Percentiles rank a stretch among this genome's conserved stretches.
These are phyloP conservation scores for Anthonomus grandis DNA, from an alignment of 1,140 invertebrate genomes.

Conservation along the genomic window DNA sequence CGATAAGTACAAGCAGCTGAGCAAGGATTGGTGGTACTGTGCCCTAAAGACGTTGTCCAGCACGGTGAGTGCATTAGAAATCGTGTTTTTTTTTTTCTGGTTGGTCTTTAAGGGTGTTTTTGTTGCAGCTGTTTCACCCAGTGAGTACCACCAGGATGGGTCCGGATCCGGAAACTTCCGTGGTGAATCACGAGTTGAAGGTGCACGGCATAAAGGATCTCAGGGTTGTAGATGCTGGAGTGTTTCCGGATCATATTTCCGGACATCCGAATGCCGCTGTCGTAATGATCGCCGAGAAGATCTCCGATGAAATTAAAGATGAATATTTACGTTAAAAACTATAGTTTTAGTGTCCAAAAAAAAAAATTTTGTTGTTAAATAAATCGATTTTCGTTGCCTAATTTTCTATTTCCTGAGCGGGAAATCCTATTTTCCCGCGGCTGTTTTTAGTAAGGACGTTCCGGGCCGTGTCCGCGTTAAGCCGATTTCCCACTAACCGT, in stretches of 20 bases:
- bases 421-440: no score
- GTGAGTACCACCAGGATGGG: conserved; percentile 60
- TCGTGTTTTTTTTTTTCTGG: no score
- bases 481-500: no score
- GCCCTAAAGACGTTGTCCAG: conserved; percentile 44
- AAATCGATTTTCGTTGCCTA: no score
- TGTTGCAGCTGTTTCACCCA: conserved; percentile 55
- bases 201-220: conserved; percentile 49
- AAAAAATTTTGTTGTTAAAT: no score
- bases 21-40: conserved; percentile 59
- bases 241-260: conserved; percentile 43
- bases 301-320: conserved; percentile 52
- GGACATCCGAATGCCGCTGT: conserved; percentile 51
- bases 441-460: no score
- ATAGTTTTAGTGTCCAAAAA: no score
- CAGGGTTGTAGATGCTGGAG: conserved; percentile 50
- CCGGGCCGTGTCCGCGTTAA: no score
- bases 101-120: no score
- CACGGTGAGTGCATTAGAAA: conserved; percentile 36
- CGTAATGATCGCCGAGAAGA: conserved; percentile 57
- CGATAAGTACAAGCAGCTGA: conserved; percentile 19
- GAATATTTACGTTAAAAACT: not conserved
- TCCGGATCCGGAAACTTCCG: conserved; percentile 46
- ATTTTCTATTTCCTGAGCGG: no score
- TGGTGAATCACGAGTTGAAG: conserved; percentile 49